phyloP scores from a whole-genome alignment of 2,113 vertebrate genomes.

The Alectura lathami region DNA sequence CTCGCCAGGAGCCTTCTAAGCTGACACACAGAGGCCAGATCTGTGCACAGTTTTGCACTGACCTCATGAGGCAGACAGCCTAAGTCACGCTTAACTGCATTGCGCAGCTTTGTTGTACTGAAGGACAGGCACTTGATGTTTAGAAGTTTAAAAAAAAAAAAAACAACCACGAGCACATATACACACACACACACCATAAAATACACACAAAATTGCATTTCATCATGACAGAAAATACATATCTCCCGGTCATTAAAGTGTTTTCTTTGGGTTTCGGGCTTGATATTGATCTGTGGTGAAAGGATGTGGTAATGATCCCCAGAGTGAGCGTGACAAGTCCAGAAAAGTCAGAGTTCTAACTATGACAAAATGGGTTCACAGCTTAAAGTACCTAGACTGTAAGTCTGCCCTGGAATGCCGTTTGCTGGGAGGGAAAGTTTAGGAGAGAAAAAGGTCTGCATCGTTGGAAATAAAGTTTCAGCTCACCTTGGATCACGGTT shows the following conservation, averaged over 20 bases:
- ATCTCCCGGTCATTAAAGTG: not conserved
- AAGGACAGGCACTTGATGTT: not conserved
- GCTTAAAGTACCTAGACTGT: not conserved
- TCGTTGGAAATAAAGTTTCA: not conserved
- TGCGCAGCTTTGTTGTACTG: not conserved
- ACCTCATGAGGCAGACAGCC: not conserved
- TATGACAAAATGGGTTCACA: not conserved
- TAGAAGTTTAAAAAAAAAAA: not conserved
- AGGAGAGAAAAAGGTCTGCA: not conserved
- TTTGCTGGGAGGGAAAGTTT: not conserved
- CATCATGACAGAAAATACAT: not conserved
- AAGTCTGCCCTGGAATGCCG: not conserved
- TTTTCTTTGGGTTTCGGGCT: conserved; percentile 14
- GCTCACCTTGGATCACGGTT: not conserved
- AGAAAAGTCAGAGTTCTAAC: not conserved
- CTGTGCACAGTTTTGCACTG: not conserved
- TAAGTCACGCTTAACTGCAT: not conserved
- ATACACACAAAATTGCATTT: conserved; percentile 2
- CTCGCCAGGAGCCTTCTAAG: not conserved
- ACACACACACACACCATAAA: not conserved
- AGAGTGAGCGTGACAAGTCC: not conserved
- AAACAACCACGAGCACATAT: not conserved
- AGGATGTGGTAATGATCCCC: not conserved
- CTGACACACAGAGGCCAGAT: not conserved
- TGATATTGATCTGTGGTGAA: not conserved